A percentile compares a stretch with the other conserved stretches of the same genome.
Evolutionary conservation across 37 sponge, comb jelly and placozoan species (phyloP).

Genomic region (Spongilla lacustris): DNA sequence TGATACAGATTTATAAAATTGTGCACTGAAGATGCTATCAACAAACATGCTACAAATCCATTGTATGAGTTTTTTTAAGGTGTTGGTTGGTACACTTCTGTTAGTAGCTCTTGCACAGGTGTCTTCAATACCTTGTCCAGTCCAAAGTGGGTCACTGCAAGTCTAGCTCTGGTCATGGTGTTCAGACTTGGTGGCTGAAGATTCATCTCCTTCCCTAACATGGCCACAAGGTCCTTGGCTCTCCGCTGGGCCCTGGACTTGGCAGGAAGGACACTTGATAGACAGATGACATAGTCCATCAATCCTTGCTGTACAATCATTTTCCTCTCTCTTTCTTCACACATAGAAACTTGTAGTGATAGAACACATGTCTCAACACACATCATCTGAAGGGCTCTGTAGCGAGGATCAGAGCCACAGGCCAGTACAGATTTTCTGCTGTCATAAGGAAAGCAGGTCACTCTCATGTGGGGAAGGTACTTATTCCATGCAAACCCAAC

Average conservation of each 20-base stretch:
- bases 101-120: slow-evolving; percentile 19
- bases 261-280: not conserved
- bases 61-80: too few relatives aligned
- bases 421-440: too few relatives aligned
- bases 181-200: slow-evolving; percentile 19
- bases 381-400: too few relatives aligned
- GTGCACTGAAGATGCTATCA: too few relatives aligned
- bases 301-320: not conserved
- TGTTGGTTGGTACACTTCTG: too few relatives aligned
- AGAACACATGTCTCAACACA: too few relatives aligned
- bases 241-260: not conserved
- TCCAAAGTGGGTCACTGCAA: slow-evolving; percentile 8
- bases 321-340: not conserved
- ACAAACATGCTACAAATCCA: too few relatives aligned
- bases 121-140: slow-evolving; percentile 3
- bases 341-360: too few relatives aligned
- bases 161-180: not conserved
- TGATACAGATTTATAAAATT: too few relatives aligned
- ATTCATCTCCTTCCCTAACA: not conserved
- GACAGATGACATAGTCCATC: not conserved
- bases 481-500: slow-evolving; percentile 36
- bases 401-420: too few relatives aligned
- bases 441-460: slow-evolving; percentile 12
- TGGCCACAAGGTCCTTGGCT: not conserved
- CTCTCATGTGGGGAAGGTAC: slow-evolving; percentile 14